A percentile compares a stretch with the other conserved stretches of the same genome.
Evolutionary conservation across 2,797 vertebrate species (phyloP).

Genomic region (Microctenopoma lineatum): DNA sequence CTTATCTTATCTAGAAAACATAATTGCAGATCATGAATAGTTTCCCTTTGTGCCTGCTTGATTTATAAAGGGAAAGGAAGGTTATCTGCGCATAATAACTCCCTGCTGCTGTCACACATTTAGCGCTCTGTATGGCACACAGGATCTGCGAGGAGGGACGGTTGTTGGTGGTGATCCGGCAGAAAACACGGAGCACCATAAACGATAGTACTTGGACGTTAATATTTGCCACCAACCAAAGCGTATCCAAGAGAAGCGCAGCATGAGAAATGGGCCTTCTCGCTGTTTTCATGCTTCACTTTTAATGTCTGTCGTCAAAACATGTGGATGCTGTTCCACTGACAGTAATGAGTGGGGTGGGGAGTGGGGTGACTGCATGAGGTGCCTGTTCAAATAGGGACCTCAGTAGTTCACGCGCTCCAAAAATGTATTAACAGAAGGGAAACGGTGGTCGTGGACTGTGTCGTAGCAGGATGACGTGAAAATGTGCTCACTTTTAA

Average conservation of each 20-base stretch:
- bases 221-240: slow-evolving; percentile 38
- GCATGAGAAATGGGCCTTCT: slow-evolving; percentile 37
- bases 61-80: slow-evolving; percentile 70
- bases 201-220: slow-evolving; percentile 61
- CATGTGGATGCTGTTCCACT: slow-evolving; percentile 34
- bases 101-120: slow-evolving; percentile 53
- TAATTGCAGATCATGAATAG: slow-evolving; percentile 80
- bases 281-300: slow-evolving; percentile 60
- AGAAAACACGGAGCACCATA: slow-evolving; percentile 35
- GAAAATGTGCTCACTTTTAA: slow-evolving; percentile 14
- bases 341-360: slow-evolving; percentile 23
- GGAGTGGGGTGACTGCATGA: slow-evolving; percentile 18
- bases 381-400: slow-evolving; percentile 37
- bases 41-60: slow-evolving; percentile 66
- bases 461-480: slow-evolving; percentile 13
- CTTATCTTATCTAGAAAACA: slow-evolving; percentile 82
- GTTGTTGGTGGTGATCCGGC: slow-evolving; percentile 47
- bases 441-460: slow-evolving; percentile 19
- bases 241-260: slow-evolving; percentile 31
- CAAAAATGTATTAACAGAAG: slow-evolving; percentile 50
- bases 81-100: slow-evolving; percentile 73
- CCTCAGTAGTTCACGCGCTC: slow-evolving; percentile 27
- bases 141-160: slow-evolving; percentile 28
- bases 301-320: slow-evolving; percentile 29
- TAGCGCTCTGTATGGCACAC: slow-evolving; percentile 23